Evolutionary conservation across 2,888 invertebrate species (phyloP).

Genomic region (Macrophya alboannulata): DNA sequence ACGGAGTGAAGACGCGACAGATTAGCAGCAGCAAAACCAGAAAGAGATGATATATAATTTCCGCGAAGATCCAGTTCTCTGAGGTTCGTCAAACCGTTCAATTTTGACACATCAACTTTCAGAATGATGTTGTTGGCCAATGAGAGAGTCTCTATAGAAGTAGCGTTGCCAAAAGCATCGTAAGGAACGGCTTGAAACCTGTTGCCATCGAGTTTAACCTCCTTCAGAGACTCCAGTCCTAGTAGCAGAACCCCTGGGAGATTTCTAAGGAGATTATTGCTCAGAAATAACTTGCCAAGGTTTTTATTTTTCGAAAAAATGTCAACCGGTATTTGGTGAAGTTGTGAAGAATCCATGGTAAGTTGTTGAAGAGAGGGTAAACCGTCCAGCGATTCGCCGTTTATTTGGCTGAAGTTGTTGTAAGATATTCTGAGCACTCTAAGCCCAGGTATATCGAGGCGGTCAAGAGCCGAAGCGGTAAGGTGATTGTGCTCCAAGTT

Average conservation of each 20-base stretch:
- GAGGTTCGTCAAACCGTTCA: constrained; percentile 89
- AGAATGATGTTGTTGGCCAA: constrained; percentile 86
- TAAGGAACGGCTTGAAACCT: constrained; percentile 90
- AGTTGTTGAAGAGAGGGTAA: constrained; percentile 90
- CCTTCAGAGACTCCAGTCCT: constrained; percentile 88
- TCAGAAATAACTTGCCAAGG: constrained; percentile 87
- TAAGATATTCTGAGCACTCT: constrained; percentile 88
- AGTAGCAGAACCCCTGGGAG: constrained; percentile 89
- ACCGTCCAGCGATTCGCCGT: constrained; percentile 88
- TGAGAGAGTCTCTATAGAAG: constrained; percentile 88
- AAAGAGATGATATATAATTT: constrained; percentile 88
- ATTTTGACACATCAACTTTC: constrained; percentile 88
- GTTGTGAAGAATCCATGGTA: constrained; percentile 86
- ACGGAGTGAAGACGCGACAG: constrained; percentile 88
- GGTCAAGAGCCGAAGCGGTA: constrained; percentile 86
- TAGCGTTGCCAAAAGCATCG: constrained; percentile 88
- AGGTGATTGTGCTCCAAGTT: constrained; percentile 89
- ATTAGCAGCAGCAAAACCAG: constrained; percentile 89
- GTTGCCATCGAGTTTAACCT: constrained; percentile 89
- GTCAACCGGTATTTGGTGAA: constrained; percentile 86
- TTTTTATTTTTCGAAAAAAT: constrained; percentile 91
- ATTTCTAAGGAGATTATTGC: constrained; percentile 86
- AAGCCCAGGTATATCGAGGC: constrained; percentile 89
- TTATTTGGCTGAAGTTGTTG: constrained; percentile 90
- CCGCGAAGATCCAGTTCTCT: constrained; percentile 88